Evolutionary conservation across 2,113 vertebrate genomes (phyloP), one percentile per base, ranked within the genome.

Genomic region (Cyanoliseus patagonus): DNA sequence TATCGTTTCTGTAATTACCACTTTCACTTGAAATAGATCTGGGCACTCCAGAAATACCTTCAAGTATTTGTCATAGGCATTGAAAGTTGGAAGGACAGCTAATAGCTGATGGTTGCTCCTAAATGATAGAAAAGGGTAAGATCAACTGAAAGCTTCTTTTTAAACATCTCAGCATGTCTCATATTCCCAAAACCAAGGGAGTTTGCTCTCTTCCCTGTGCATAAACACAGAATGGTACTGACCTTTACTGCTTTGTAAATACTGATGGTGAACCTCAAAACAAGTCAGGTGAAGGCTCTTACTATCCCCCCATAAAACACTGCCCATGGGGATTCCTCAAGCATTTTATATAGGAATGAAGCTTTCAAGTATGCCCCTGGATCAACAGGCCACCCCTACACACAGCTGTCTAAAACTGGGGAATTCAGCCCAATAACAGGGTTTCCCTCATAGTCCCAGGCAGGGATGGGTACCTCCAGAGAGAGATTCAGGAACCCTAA

Each of bases 31-130:
- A 88, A 97, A 95, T 57, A 81, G 82, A 81, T 94, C 94, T 94
- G 92, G 90, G 94, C 66, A 82, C 96, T 95, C 52, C 95, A 96
- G 86, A 97, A 96, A 96, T 96, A 77, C 92, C 79, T 95, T 92
- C 78, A 94, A 96, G 91, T 70, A 96, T 87, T 97, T 95, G 91
- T 97, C 94, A 94, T 68, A 87, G 18, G 55, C 86, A 93, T 39
- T 53, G 70, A 68, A 90, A 85, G 47, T 25, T 94, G 81, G 86
- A 97, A 57, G 86, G 79, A 83, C 64, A 91, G 46, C 42, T 89
- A 88, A 91, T 92, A 94, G 82, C 59, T 90, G 72, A 67, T 92
- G 92, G 66, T 55, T 55, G 63, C 3, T 89, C 70, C 70, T 74
- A 76, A 92, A 84, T 37, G 52, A 37, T 89, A 81, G 69, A 84